These are phyloP conservation scores for Drosophila meridiana DNA, from an alignment of 2,888 invertebrate species.

Conservation along the genomic window DNA sequence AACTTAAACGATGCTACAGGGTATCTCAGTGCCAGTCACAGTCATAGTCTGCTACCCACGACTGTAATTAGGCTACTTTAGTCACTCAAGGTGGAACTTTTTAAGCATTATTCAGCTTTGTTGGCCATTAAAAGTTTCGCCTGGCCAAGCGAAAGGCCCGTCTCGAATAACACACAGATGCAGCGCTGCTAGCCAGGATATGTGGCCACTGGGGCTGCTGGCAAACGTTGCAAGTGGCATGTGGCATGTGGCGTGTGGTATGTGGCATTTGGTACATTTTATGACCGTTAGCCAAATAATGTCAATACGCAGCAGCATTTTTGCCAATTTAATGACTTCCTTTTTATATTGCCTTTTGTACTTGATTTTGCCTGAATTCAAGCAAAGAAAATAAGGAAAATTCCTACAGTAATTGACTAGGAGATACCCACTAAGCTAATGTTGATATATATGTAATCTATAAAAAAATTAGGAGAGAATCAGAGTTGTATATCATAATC, in stretches of 20 bases:
- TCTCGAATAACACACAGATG: slow-evolving; percentile 48
- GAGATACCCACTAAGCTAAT: not conserved
- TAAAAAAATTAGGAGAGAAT: too few species aligned
- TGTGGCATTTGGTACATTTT: slow-evolving; percentile 21
- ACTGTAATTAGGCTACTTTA: slow-evolving; percentile 35
- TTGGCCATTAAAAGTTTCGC: slow-evolving; percentile 47
- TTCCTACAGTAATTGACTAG: not conserved
- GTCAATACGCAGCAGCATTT: slow-evolving; percentile 23
- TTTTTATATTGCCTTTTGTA: slow-evolving; percentile 25
- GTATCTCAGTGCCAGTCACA: not conserved
- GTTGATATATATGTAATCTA: not conserved
- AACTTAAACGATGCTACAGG: not conserved
- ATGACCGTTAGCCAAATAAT: slow-evolving; percentile 32
- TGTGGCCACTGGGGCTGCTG: slow-evolving; percentile 6
- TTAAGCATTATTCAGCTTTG: slow-evolving; percentile 14
- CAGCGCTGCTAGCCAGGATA: slow-evolving; percentile 14
- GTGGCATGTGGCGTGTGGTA: not conserved
- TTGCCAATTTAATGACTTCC: slow-evolving; percentile 32
- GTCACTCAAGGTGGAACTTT: slow-evolving; percentile 24
- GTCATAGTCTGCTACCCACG: fast-evolving
- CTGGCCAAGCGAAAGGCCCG: slow-evolving; percentile 4
- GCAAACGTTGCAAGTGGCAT: not conserved
- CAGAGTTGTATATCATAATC: too few species aligned
- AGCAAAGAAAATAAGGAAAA: not conserved
- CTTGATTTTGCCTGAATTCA: slow-evolving; percentile 15